Conservation (phyloP, 1,140 invertebrate species). For the Pseudomyrmex sp. region DNA sequence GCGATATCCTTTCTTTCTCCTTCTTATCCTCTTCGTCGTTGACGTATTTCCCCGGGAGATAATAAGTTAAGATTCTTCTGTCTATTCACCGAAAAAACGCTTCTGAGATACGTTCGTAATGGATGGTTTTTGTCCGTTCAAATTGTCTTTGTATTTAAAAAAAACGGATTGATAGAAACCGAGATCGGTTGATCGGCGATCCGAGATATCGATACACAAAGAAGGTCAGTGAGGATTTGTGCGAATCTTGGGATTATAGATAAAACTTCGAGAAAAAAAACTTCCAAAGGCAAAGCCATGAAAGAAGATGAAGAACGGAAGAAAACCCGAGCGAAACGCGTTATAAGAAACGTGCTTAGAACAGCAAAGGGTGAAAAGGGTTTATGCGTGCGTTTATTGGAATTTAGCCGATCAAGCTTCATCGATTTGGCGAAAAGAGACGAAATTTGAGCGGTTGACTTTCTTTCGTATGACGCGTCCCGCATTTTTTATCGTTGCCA, state of each 20-base stretch:
- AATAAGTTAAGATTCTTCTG: background rate
- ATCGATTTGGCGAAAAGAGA: background rate
- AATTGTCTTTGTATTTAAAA: conserved; percentile 24
- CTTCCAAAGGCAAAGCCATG: background rate
- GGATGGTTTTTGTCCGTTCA: background rate
- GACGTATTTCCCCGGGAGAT: background rate
- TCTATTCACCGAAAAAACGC: background rate
- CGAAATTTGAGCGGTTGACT: background rate
- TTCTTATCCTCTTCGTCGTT: too few relatives aligned
- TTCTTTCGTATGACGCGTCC: background rate
- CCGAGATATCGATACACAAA: background rate
- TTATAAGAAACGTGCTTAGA: background rate
- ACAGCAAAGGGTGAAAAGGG: conserved; percentile 1
- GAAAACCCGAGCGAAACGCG: background rate
- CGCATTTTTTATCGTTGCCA: conserved; percentile 8
- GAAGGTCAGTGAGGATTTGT: background rate
- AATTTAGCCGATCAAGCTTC: conserved; percentile 5
- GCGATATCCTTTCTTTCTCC: too few relatives aligned
- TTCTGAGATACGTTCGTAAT: background rate
- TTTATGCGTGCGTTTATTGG: background rate
- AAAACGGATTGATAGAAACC: conserved; percentile 9
- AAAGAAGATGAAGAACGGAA: conserved; percentile 18
- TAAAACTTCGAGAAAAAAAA: conserved; percentile 11
- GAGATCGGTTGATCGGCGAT: background rate
- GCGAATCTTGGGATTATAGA: background rate